These are phyloP conservation scores for Cepaea nemoralis DNA, from an alignment of 1,140 invertebrate genomes.

Conservation along the genomic window DNA sequence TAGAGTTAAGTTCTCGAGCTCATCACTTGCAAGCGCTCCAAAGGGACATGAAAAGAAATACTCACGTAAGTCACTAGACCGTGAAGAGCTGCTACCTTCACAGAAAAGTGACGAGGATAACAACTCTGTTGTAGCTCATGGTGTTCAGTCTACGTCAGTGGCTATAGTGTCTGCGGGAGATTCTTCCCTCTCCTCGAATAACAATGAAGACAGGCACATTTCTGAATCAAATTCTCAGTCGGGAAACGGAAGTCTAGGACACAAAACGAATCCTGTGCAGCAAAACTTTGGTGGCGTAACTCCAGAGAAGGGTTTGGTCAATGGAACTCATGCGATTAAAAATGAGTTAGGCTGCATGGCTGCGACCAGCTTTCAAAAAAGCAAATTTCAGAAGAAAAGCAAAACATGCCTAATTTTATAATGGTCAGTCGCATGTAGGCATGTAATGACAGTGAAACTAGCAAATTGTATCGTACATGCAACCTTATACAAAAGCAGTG, in stretches of 20 bases:
- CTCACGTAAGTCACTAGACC: background rate
- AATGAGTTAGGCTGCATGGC: constrained; percentile 28
- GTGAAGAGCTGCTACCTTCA: background rate
- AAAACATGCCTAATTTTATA: constrained; percentile 28
- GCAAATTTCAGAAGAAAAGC: constrained; percentile 6
- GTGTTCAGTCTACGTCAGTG: background rate
- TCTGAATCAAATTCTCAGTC: background rate
- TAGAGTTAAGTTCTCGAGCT: background rate
- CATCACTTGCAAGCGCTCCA: background rate
- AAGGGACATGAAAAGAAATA: background rate
- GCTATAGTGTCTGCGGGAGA: background rate
- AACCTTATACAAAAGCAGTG: too few relatives aligned
- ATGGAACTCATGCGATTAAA: constrained; percentile 2
- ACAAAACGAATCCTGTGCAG: background rate
- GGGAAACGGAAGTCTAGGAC: constrained; percentile 19
- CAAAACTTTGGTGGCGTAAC: background rate
- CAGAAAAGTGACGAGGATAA: background rate
- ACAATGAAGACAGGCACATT: background rate
- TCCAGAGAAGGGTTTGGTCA: background rate
- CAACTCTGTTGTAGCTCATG: background rate
- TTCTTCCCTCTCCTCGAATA: background rate
- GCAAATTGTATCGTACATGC: too few relatives aligned
- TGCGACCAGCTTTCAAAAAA: background rate
- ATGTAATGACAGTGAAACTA: background rate
- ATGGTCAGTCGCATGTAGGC: background rate